Evolutionary conservation across 2,797 vertebrate genomes (phyloP).

Genomic region (Apogon talboti): DNA sequence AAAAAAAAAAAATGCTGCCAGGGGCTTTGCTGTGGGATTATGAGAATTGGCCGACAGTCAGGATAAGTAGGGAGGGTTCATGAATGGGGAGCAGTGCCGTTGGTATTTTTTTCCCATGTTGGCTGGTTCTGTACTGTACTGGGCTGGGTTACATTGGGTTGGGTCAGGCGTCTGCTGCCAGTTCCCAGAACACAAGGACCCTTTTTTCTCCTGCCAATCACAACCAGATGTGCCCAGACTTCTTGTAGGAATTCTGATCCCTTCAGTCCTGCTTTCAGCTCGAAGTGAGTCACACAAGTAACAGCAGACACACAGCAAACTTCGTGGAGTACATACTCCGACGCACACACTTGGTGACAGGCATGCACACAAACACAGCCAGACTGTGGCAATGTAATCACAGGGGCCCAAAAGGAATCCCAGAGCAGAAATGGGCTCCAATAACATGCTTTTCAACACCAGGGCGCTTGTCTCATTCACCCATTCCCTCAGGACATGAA

Average conservation of each 20-base stretch:
- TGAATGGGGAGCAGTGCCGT: constrained; percentile 37
- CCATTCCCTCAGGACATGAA: constrained; percentile 56
- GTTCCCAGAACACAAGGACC: constrained; percentile 74
- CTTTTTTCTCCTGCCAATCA: constrained; percentile 78
- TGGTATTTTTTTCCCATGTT: constrained; percentile 41
- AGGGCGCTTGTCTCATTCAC: constrained; percentile 54
- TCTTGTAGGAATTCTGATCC: constrained; percentile 68
- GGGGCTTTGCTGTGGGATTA: constrained; percentile 75
- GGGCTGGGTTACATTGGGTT: constrained; percentile 64
- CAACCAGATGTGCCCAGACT: constrained; percentile 82
- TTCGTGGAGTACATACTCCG: constrained; percentile 33
- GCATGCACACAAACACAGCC: constrained; percentile 39
- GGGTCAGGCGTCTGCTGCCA: constrained; percentile 68
- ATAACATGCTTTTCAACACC: constrained; percentile 70
- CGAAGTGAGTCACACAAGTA: constrained; percentile 27
- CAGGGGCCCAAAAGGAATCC: constrained; percentile 63
- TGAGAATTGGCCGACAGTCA: constrained; percentile 64
- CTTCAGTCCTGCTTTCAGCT: constrained; percentile 43
- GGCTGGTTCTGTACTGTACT: constrained; percentile 59
- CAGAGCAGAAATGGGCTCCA: constrained; percentile 62
- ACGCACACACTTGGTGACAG: constrained; percentile 25
- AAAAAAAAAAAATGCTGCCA: constrained; percentile 55
- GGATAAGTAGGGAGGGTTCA: constrained; percentile 59
- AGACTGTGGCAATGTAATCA: constrained; percentile 66
- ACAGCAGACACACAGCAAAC: constrained; percentile 40